Base-by-base conservation (phyloP, 2,888 invertebrate genomes). In the Lochmaea capreae region DNA sequence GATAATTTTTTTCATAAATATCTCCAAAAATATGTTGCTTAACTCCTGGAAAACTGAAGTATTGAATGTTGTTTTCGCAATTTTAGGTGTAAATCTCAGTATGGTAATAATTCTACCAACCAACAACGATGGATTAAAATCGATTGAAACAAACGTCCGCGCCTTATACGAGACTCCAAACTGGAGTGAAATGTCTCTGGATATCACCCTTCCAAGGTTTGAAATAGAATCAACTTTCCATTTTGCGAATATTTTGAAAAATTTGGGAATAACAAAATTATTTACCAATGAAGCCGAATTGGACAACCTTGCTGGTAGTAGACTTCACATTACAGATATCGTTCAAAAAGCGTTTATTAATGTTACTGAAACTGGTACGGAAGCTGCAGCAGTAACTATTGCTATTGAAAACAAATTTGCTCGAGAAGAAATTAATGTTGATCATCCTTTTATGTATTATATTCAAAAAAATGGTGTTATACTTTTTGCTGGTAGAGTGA, bases 331-430 rank as follows among this genome's bases (percentile, higher is more conserved):
- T 52, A 81, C 81, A 33, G 76, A 84, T 9, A 84, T 86, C 4
- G 68, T 86, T 33, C 86, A 86, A 73, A 86, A 86, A 77, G 83
- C 85, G 3, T 85, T 85, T 75, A 85, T 86, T 59, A 84, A 86
- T 57, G 84, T 86, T 0, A 84, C 83, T 16, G 85, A 86, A 80
- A 76, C 77, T 42, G 86, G 85, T n/a, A 85, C 85, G 12, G 85
- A 85, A 79, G 86, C 86, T 42, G 85, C 85, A 6, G 84, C 86
- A 11, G 84, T 84, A 6, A 85, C 85, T 18, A 83, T 69, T 43
- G 59, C 8, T 22, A 57, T 18, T 57, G 70, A 70, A 3, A 59
- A 66, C 65, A 26, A 11, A 26, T 52, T 11, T 22, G 12, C 57
- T 16, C 3, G 9, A 8, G 10, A 11, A 22, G 4, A 6, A 22